Conservation (phyloP, 2,888 invertebrate genomes). For the Chelonus formosanus region DNA sequence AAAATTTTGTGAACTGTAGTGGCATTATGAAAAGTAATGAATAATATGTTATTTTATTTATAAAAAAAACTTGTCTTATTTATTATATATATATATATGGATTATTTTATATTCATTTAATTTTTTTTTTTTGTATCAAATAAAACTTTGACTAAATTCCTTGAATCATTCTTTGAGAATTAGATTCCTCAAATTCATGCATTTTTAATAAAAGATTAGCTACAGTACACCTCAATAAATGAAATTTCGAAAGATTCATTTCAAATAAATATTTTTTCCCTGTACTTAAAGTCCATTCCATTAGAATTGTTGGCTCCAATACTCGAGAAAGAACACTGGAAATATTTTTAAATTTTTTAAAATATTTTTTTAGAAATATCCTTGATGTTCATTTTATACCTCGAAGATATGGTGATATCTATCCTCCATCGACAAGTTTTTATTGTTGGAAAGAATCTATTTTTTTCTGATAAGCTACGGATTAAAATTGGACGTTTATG, state of each 20-base stretch:
- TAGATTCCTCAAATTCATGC: conserved; percentile 65
- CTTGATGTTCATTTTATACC: conserved; percentile 54
- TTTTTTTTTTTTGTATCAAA: background rate
- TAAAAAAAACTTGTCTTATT: no score
- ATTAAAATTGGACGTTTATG: conserved; percentile 62
- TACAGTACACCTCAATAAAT: conserved; percentile 67
- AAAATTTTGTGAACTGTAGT: no score
- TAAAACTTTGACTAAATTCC: background rate
- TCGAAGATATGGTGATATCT: conserved; percentile 67
- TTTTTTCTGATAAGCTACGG: conserved; percentile 62
- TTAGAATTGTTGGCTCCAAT: conserved; percentile 66
- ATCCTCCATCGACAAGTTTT: conserved; percentile 67
- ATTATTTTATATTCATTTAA: background rate
- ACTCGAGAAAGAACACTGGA: conserved; percentile 62
- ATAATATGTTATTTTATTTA: no score
- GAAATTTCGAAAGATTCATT: conserved; percentile 67
- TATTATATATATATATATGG: no score
- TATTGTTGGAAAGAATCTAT: conserved; percentile 62
- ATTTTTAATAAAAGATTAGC: conserved; percentile 67
- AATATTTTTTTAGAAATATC: background rate
- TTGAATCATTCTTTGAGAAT: conserved; percentile 5
- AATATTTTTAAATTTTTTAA: conserved; percentile 25
- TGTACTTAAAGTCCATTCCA: conserved; percentile 66
- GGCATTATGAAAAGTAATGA: no score
- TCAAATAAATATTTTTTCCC: conserved; percentile 66